Percentiles rank a stretch among this genome's conserved stretches.
phyloP scores from a whole-genome alignment of 2,797 vertebrate species.

The Acropternis orthonyx region DNA sequence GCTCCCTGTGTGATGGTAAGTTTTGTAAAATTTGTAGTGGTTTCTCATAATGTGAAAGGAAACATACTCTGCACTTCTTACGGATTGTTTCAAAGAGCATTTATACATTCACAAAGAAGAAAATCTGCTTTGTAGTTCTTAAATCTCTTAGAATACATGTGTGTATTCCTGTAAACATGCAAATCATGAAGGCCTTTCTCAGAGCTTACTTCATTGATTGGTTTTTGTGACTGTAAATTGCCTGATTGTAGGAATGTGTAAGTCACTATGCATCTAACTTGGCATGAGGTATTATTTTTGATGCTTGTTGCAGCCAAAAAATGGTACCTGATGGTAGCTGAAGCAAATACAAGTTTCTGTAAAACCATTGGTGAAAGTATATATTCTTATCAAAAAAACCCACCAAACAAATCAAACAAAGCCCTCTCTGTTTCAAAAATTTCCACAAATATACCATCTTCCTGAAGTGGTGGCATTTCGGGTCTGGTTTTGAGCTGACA shows the following conservation, averaged over 20 bases:
- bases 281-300: background rate
- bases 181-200: background rate
- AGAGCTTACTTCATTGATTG: background rate
- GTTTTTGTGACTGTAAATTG: background rate
- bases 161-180: rapidly evolving
- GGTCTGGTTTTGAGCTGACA: background rate
- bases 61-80: background rate
- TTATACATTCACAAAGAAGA: background rate
- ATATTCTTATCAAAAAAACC: rapidly evolving
- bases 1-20: rapidly evolving
- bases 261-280: background rate
- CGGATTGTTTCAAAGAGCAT: background rate
- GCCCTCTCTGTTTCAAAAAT: background rate
- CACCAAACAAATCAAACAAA: background rate
- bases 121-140: background rate
- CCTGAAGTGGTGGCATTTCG: rapidly evolving
- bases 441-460: background rate
- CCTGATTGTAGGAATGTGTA: background rate
- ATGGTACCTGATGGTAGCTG: background rate
- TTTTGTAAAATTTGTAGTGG: background rate
- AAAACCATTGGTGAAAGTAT: background rate
- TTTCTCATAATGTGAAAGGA: background rate
- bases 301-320: background rate
- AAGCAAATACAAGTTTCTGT: background rate
- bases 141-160: rapidly evolving